Evolutionary conservation across 2,888 invertebrate species (phyloP), one percentile per base, ranked within the genome.

Genomic region (Erpobdella octoculata): DNA sequence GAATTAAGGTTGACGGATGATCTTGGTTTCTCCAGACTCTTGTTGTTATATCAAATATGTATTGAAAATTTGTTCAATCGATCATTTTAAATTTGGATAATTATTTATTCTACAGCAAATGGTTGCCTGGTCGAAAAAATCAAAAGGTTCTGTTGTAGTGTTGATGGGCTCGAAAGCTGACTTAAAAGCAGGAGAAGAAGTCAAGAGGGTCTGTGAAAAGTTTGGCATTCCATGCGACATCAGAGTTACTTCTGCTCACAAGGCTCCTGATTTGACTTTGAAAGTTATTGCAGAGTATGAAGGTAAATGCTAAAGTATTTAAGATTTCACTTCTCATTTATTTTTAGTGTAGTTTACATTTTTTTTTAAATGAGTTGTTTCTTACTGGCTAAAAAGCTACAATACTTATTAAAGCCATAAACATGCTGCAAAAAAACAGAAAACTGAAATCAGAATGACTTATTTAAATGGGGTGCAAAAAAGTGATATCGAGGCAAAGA

Each of bases 131-230:
- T 78, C 79, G 64, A n/a, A n/a, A n/a, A n/a, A n/a, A n/a, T 76
- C 80, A 78, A 79, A 73, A 35, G 78, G 78, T 28, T 78, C 82
- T 31, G 91, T 91, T 4, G 92, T 93, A 0, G 88, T 97, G 36
- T 85, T 97, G 64, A 95, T 97, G 95, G 97, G 96, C 8, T 96
- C 96, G 4, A 87, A 90, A 0, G 89, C 92, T 0, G 97, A 97
- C 81, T 86, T 87, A 77, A 89, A 88, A 0, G 91, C 92, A 80
- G 91, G 93, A 81, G 87, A 89, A 78, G 90, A 90, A 82, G 94
- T 97, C 75, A 88, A 88, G 25, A 87, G 88, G 76, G 86, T 88
- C 70, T 90, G 89, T 71, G 85, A 86, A 18, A 86, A 87, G 0
- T 85, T 92, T 5, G 93, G 93, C 0, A 83, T 97, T 0, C 88